Evolutionary conservation across 1,140 invertebrate species (phyloP).

Genomic region (Patella vulgata): DNA sequence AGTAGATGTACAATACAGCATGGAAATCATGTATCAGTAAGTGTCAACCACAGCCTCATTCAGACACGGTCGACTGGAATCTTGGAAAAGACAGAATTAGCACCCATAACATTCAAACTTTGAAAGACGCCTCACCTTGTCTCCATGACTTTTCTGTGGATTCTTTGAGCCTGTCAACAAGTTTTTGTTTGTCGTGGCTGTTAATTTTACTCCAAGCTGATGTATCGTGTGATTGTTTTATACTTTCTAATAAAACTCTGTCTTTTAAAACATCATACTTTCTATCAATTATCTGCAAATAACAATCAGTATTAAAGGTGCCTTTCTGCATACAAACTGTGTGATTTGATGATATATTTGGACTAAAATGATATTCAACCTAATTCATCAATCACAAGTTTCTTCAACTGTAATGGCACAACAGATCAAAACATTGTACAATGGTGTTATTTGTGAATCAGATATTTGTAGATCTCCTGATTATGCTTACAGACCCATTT

Average conservation of each 20-base stretch:
- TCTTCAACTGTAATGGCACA: background rate
- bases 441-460: no score
- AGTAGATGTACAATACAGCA: no score
- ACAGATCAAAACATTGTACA: no score
- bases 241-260: constrained; percentile 39
- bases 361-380: no score
- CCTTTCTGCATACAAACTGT: no score
- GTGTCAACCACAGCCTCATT: no score
- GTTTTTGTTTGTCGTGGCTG: constrained; percentile 47
- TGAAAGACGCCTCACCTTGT: constrained; percentile 36
- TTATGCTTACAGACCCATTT: no score
- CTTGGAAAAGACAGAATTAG: no score
- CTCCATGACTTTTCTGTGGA: constrained; percentile 20
- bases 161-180: constrained; percentile 27
- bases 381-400: background rate
- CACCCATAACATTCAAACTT: background rate
- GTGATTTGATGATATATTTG: no score
- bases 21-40: no score
- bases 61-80: no score
- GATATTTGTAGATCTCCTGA: no score
- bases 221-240: constrained; percentile 41
- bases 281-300: constrained; percentile 42
- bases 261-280: constrained; percentile 52
- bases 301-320: constrained; percentile 5
- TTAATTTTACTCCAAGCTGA: constrained; percentile 41